These are phyloP conservation scores for Mnemiopsis leidyi DNA, from an alignment of 37 sponge, comb jelly and placozoan species.

Conservation along the genomic window DNA sequence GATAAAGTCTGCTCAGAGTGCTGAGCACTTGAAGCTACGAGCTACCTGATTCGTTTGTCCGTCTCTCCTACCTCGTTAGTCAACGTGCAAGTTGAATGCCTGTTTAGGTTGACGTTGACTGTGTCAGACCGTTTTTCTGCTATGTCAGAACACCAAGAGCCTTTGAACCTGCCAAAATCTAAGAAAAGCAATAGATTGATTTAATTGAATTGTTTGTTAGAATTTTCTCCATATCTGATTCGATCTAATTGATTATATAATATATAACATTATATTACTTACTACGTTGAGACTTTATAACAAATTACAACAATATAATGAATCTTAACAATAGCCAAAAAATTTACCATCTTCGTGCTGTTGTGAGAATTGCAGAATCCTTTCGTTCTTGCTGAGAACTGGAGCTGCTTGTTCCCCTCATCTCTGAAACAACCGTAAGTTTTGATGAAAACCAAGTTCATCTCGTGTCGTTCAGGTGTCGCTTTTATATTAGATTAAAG, in stretches of 20 bases:
- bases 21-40: neutral
- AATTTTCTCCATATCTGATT: too few species aligned
- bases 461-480: neutral
- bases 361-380: neutral
- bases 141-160: neutral
- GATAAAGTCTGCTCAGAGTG: neutral
- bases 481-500: too few species aligned
- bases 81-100: neutral
- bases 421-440: neutral
- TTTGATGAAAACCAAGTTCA: neutral
- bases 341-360: neutral
- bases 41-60: neutral
- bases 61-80: neutral
- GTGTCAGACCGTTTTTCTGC: neutral
- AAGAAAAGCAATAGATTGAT: too few species aligned
- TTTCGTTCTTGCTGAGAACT: neutral
- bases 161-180: neutral
- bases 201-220: too few species aligned
- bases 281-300: too few species aligned
- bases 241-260: too few species aligned
- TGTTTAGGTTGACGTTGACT: neutral
- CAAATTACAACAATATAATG: too few species aligned
- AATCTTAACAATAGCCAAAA: too few species aligned
- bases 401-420: neutral
- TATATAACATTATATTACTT: too few species aligned